Base-by-base conservation (phyloP, 92 coral and sea anemone species). In the Palythoa caribaeorum region DNA sequence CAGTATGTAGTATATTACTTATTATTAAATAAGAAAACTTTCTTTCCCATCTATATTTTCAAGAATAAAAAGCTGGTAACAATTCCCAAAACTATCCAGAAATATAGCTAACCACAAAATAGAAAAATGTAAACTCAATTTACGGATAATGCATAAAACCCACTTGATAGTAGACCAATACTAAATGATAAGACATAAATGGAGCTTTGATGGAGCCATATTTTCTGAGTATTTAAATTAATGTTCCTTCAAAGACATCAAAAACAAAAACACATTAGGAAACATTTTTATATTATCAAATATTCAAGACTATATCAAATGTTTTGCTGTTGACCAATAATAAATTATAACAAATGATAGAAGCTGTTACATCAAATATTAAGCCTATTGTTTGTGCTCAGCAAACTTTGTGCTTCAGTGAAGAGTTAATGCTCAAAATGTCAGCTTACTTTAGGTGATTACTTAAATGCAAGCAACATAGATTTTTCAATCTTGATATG, bases 91-190 rank as follows among this genome's bases (percentile, higher is more conserved):
- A 1, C 38, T 62, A 9, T 59, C 28, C 37, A 57, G 10, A 60
- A 60, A 38, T 50, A 59, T 8, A 38, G 38, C 50, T 60, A 38
- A 38, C 71, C 54, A 59, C 71, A 60, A 17, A 60, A n/a, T 79
- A 37, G 1, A 3, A 17, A 63, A 63, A 63, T 35, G n/a, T n/a
- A 37, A 19, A 10, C 17, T 11, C 3, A 16, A 59, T 6, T 9
- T 38, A 50, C 8, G 84, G 6, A 79, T 36, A 60, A 38, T 21
- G 53, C 36, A 28, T 38, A 14, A 47, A 79, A 79, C 37, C 54
- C 36, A 44, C 15, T 79, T 79, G 73, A 79, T 62, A 38, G 73
- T 15, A 60, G 12, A 59, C 47, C 72, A 60, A 63, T 63, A 63
- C 20, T n/a, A 17, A 63, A 9, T 63, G 70, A 79, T 62, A 79